Conservation (phyloP, 2,797 vertebrate species). For the Oreonectes daqikongensis region DNA sequence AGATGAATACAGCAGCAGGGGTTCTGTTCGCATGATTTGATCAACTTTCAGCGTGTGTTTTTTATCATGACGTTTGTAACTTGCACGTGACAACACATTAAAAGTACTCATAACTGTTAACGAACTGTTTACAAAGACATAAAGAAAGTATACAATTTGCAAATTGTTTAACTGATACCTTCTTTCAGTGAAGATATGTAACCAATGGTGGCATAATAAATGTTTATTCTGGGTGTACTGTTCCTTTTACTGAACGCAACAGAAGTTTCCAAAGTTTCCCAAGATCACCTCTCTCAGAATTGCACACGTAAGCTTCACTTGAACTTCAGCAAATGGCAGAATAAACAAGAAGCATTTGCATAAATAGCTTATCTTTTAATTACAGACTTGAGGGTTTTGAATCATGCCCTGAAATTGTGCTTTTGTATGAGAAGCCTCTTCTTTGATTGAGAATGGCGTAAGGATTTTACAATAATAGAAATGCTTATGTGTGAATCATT, state of each 20-base stretch:
- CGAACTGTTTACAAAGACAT: background rate
- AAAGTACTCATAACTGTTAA: background rate
- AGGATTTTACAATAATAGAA: slow-evolving; percentile 43
- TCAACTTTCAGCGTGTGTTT: background rate
- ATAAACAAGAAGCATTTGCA: slow-evolving; percentile 69
- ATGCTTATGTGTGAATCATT: slow-evolving; percentile 31
- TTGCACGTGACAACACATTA: background rate
- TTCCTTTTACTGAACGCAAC: background rate
- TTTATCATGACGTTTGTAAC: background rate
- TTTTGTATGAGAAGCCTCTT: slow-evolving; percentile 57
- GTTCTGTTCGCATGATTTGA: background rate
- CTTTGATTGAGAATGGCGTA: slow-evolving; percentile 60
- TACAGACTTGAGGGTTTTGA: slow-evolving; percentile 66
- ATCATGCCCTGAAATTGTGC: slow-evolving; percentile 59
- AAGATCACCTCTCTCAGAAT: slow-evolving; percentile 59
- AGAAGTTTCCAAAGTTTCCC: slow-evolving; percentile 8
- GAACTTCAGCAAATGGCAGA: slow-evolving; percentile 62
- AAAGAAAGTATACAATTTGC: background rate
- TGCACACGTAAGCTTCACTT: slow-evolving; percentile 59
- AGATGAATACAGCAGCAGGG: slow-evolving; percentile 1
- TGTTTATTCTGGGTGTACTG: too few species aligned
- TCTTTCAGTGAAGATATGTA: background rate
- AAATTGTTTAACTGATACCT: too few species aligned
- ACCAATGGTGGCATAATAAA: background rate
- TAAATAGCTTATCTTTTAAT: slow-evolving; percentile 77